Evolutionary conservation across 2,888 invertebrate genomes (phyloP), one percentile per base, ranked within the genome.

Genomic region (Monochamus alternatus): DNA sequence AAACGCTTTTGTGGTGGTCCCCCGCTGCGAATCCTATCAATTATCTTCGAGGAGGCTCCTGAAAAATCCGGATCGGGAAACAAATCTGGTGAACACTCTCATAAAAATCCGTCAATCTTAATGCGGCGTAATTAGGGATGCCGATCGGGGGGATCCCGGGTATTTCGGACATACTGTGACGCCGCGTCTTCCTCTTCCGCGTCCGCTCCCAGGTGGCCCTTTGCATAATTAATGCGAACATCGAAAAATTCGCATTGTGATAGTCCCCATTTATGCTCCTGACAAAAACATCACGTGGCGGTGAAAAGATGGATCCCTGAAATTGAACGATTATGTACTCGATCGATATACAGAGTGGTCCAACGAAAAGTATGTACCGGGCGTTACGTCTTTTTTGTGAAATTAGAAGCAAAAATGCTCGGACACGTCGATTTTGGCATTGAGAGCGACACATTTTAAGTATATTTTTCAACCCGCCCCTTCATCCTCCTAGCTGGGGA

Each of bases 61-160:
- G 30, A 65, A 65, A 65, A 65, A 65, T 65, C 31, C 47, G 22
- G 65, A 65, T 65, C 51, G 47, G 30, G 44, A 43, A 51, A 65
- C 47, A 65, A 65, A 65, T 65, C 51, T 51, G 65, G 51, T n/a
- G 51, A 47, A 31, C 65, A 7, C 22, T 51, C 65, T 47, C 31
- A 51, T 47, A 65, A 65, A 65, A 65, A 65, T 65, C 31, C 52
- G 22, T 47, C 10, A 47, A 51, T 65, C 65, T 65, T 65, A 65
- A 65, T 65, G 51, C 51, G 65, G 65, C 47, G 51, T 31, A 51
- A 65, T 65, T 65, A 65, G 52, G 65, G 65, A 65, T 47, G 65
- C 47, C 65, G 47, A 65, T 65, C 65, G 51, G 31, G 65, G 22
- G 44, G 65, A 10, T 65, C 47, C 30, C 65, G 65, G 65, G 47